Conservation (phyloP, 2,113 vertebrate genomes). For the Prionailurus bengalensis region DNA sequence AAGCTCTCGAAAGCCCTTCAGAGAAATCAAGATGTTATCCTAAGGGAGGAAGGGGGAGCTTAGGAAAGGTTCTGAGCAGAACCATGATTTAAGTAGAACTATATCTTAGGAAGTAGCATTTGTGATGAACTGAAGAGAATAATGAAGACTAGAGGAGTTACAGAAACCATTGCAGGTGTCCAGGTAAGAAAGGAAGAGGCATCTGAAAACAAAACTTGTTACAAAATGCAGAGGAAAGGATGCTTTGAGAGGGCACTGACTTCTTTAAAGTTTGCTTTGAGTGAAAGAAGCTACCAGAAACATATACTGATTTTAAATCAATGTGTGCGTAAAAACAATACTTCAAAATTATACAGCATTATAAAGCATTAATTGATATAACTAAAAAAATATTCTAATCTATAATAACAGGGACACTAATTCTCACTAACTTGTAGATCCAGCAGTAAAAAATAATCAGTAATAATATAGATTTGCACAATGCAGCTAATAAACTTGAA, state of each 20-base stretch:
- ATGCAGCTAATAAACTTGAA: neutral
- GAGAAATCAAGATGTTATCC: neutral
- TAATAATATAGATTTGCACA: neutral
- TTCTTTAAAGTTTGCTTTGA: neutral
- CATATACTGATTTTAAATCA: neutral
- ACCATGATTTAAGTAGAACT: neutral
- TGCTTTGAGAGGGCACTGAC: neutral
- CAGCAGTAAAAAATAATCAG: neutral
- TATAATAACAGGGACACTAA: neutral
- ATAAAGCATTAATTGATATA: neutral
- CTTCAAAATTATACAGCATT: neutral
- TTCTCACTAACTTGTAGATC: neutral
- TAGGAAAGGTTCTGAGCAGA: neutral
- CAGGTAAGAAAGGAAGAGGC: neutral
- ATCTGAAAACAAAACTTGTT: neutral
- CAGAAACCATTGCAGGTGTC: neutral
- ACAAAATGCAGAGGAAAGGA: neutral
- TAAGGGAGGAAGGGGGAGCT: neutral
- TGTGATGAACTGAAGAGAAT: neutral
- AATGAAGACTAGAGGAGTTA: neutral
- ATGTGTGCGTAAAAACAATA: neutral
- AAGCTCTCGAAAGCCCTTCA: neutral
- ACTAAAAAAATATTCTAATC: neutral
- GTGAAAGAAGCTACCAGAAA: neutral
- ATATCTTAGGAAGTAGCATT: rapidly evolving